Evolutionary conservation across 2,888 invertebrate species (phyloP).

Genomic region (Tineola bisselliella): DNA sequence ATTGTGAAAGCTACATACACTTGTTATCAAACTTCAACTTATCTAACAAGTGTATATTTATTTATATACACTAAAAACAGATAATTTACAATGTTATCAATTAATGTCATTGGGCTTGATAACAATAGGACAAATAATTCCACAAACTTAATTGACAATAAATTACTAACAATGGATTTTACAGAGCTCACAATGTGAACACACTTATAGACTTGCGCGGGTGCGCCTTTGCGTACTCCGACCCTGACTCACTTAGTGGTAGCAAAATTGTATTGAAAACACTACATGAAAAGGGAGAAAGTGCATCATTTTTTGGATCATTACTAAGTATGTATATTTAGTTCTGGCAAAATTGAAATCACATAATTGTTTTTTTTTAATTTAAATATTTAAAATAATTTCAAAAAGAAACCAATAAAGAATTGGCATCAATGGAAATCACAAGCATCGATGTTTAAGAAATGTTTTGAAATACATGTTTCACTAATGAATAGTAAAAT

Average conservation of each 20-base stretch:
- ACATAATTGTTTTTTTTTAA: no score
- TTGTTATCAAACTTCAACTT: background rate
- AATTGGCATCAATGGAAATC: no score
- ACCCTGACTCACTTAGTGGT: conserved; percentile 64
- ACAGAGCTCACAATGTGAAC: conserved; percentile 65
- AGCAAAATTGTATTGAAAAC: conserved; percentile 63
- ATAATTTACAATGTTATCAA: conserved; percentile 54
- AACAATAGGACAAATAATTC: conserved; percentile 44
- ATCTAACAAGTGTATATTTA: background rate
- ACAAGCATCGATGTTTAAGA: no score
- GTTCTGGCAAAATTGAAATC: conserved; percentile 11
- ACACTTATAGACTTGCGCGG: conserved; percentile 67
- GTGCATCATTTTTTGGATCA: conserved; percentile 70
- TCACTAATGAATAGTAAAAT: no score
- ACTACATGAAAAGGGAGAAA: conserved; percentile 66
- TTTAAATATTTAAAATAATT: no score
- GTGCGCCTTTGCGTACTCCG: conserved; percentile 64
- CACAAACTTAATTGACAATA: conserved; percentile 24
- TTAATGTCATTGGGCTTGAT: conserved; percentile 50
- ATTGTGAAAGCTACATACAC: background rate
- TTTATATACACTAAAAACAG: conserved; percentile 22
- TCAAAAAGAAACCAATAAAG: no score
- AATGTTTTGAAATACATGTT: no score
- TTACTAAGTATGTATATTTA: conserved; percentile 56
- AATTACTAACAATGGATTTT: conserved; percentile 20